Conservation (phyloP, 2,113 vertebrate genomes). For the Ptilonorhynchus violaceus region DNA sequence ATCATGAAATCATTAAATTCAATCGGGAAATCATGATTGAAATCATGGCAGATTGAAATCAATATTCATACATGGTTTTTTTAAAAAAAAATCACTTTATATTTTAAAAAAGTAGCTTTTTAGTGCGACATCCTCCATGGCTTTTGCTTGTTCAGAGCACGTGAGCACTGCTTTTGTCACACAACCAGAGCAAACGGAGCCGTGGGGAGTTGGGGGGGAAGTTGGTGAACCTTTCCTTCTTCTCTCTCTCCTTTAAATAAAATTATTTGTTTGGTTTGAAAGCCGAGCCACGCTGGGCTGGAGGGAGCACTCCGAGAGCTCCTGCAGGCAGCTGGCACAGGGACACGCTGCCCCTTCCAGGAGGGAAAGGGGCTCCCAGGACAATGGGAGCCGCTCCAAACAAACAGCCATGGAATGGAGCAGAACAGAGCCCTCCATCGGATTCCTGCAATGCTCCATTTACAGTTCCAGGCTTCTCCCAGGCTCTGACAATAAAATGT, state of each 20-base stretch:
- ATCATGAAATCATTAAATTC: neutral
- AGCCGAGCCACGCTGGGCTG: constrained; percentile 12
- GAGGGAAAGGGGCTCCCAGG: constrained; percentile 41
- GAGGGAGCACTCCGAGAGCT: neutral
- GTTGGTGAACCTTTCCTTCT: constrained; percentile 3
- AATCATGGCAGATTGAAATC: neutral
- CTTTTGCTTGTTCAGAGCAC: neutral
- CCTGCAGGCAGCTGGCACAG: constrained; percentile 42
- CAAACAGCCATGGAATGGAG: constrained; percentile 34
- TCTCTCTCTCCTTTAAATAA: neutral
- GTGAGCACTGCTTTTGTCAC: neutral
- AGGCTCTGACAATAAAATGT: neutral
- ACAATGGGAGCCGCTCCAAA: constrained; percentile 38
- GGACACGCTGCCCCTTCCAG: constrained; percentile 35
- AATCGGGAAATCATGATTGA: neutral
- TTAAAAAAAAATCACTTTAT: neutral
- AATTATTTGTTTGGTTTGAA: constrained; percentile 62
- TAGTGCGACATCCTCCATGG: neutral
- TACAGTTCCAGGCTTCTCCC: neutral
- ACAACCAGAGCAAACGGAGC: constrained; percentile 3
- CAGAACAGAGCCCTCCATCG: neutral
- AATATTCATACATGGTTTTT: neutral
- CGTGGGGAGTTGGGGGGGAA: neutral
- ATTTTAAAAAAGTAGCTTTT: neutral
- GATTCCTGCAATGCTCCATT: constrained; percentile 17